Conservation (phyloP, 2,888 invertebrate species). For the Caenorhabditis doughertyi region DNA sequence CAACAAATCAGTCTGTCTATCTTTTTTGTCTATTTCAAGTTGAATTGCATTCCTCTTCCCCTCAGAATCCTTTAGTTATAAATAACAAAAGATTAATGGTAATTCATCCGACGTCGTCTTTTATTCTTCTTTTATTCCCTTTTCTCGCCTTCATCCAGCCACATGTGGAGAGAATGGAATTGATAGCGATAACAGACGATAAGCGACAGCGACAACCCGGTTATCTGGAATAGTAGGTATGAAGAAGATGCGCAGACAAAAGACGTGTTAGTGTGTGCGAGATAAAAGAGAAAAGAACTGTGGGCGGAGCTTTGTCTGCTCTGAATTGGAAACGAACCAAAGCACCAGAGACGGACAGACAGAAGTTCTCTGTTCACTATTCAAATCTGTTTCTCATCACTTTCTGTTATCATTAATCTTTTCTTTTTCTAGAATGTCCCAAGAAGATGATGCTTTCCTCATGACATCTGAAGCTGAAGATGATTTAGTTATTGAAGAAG, state of each 20-base stretch:
- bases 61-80: conserved; percentile 13
- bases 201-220: background rate
- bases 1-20: conserved; percentile 8
- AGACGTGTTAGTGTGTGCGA: conserved; percentile 10
- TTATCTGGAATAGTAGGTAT: background rate
- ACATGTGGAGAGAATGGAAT: conserved; percentile 41
- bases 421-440: background rate
- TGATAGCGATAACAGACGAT: conserved; percentile 49
- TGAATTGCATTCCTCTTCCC: conserved; percentile 16
- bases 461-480: conserved; percentile 42
- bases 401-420: background rate
- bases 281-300: background rate
- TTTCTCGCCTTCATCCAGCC: conserved; percentile 25
- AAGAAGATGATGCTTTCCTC: conserved; percentile 17
- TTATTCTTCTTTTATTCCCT: conserved; percentile 1
- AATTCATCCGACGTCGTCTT: conserved; percentile 14
- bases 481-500: conserved; percentile 29
- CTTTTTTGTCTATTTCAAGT: background rate
- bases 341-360: background rate
- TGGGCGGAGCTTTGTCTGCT: conserved; percentile 23
- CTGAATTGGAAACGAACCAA: conserved; percentile 12
- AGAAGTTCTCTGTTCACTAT: background rate
- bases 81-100: conserved; percentile 54
- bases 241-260: background rate
- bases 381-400: background rate